Evolutionary conservation across 2,888 invertebrate species (phyloP).

Genomic region (Synergus japonicus): DNA sequence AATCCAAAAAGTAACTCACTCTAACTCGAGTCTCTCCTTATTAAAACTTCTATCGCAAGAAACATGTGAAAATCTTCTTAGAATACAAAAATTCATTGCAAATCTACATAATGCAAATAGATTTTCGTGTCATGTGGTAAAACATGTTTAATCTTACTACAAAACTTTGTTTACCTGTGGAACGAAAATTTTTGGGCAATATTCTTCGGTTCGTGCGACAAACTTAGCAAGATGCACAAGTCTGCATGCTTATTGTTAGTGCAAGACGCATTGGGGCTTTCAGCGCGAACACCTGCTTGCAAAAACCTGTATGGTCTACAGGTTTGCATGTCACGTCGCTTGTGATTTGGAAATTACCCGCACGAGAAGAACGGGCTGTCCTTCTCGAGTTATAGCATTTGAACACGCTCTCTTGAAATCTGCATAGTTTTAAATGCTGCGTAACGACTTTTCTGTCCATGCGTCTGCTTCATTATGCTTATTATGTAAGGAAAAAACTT

Average conservation of each 20-base stretch:
- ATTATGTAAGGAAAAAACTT: conserved; percentile 2
- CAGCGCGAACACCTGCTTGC: conserved; percentile 32
- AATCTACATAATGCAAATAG: no score
- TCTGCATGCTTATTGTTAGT: conserved; percentile 29
- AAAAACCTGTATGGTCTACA: conserved; percentile 39
- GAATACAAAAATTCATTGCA: no score
- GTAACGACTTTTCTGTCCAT: conserved; percentile 16
- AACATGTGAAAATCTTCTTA: no score
- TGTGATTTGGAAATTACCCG: conserved; percentile 47
- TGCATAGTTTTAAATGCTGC: conserved; percentile 32
- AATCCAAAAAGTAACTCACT: neutral
- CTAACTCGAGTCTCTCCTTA: neutral
- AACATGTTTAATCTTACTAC: no score
- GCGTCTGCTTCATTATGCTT: conserved; percentile 17
- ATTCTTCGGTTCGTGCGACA: neutral
- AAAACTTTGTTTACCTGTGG: neutral
- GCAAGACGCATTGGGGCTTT: conserved; percentile 24
- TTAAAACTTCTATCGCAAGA: no score
- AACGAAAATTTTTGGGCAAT: neutral
- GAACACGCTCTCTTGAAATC: conserved; percentile 30
- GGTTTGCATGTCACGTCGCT: conserved; percentile 41
- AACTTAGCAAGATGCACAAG: neutral
- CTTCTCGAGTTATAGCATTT: conserved; percentile 45
- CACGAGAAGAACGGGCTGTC: conserved; percentile 46
- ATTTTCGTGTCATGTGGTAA: no score